These are phyloP conservation scores for Threskiornis aethiopicus DNA, from an alignment of 2,797 vertebrate genomes.

Conservation along the genomic window DNA sequence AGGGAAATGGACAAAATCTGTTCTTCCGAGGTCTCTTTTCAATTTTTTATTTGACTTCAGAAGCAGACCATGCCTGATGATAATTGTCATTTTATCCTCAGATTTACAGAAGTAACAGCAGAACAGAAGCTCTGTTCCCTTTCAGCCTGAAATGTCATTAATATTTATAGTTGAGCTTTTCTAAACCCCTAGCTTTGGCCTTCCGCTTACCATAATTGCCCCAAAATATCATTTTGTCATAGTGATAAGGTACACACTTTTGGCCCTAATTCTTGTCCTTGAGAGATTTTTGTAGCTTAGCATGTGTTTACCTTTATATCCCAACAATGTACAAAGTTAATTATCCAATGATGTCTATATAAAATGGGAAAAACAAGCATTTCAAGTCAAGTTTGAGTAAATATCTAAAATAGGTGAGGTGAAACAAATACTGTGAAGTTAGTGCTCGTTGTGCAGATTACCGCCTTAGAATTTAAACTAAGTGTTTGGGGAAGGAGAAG, in stretches of 20 bases:
- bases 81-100: neutral
- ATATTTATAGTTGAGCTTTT: neutral
- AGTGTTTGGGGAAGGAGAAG: neutral
- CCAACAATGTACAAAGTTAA: neutral
- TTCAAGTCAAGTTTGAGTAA: neutral
- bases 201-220: neutral
- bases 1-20: neutral
- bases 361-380: neutral
- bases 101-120: neutral
- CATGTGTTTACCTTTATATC: neutral
- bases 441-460: neutral
- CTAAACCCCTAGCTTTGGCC: neutral
- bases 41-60: too few species aligned
- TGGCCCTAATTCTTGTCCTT: neutral
- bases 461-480: neutral
- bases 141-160: neutral
- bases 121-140: neutral
- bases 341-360: neutral
- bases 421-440: neutral
- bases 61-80: neutral
- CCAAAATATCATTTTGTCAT: neutral
- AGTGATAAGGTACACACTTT: neutral
- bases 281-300: neutral
- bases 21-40: neutral
- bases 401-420: neutral